Conservation (phyloP, 2,797 vertebrate species). For the Anabas testudineus region DNA sequence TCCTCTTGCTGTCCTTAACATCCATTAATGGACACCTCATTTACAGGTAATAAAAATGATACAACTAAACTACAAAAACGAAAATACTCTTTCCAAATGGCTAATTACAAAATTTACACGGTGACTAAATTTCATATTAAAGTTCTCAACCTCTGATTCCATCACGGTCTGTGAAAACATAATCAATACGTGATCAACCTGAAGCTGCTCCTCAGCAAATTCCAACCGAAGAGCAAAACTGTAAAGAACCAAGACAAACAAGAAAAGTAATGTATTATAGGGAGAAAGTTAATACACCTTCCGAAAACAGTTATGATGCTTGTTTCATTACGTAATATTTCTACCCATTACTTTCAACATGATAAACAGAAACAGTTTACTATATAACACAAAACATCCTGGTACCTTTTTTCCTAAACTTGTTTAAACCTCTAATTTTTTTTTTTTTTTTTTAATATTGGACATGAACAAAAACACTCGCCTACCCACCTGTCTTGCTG, state of each 20-base stretch:
- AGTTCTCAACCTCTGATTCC: constrained; percentile 91
- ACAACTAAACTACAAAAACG: not conserved
- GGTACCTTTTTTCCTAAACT: no score
- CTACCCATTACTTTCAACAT: not conserved
- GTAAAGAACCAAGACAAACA: constrained; percentile 13
- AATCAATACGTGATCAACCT: constrained; percentile 93
- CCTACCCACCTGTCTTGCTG: constrained; percentile 93
- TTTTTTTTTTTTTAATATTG: not conserved
- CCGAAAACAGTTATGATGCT: not conserved
- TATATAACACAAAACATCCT: no score
- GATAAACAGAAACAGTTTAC: no score
- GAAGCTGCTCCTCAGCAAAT: constrained; percentile 96
- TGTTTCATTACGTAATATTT: not conserved
- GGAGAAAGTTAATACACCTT: not conserved
- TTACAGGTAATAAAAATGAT: no score
- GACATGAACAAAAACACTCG: not conserved
- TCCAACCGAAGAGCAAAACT: constrained; percentile 96
- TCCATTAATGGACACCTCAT: not conserved
- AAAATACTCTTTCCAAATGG: no score
- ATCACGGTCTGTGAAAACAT: constrained; percentile 97
- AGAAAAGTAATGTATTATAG: constrained; percentile 1
- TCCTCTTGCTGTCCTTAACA: not conserved
- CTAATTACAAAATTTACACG: no score
- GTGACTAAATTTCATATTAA: no score
- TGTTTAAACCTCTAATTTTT: not conserved